These are phyloP conservation scores for Zygogramma bicolorata DNA, from an alignment of 2,888 invertebrate species.

Conservation along the genomic window DNA sequence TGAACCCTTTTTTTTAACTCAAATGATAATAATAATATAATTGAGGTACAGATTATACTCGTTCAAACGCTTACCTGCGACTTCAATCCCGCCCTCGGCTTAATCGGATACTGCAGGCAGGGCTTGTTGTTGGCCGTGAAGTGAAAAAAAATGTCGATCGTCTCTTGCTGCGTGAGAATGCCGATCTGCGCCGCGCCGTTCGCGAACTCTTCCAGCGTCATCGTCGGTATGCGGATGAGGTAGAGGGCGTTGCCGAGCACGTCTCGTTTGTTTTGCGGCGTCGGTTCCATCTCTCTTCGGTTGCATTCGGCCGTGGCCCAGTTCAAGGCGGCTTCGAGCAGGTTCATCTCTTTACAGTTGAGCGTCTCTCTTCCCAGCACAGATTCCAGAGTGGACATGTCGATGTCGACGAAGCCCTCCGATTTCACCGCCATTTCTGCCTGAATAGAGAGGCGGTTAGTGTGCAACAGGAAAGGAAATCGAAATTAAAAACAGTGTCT, in stretches of 20 bases:
- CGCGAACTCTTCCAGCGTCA: constrained; percentile 94
- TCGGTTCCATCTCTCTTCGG: constrained; percentile 84
- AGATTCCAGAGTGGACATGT: constrained; percentile 91
- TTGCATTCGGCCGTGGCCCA: constrained; percentile 95
- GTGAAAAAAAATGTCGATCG: constrained; percentile 94
- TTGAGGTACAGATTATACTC: no score
- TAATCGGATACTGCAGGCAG: constrained; percentile 82
- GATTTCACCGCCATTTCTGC: constrained; percentile 96
- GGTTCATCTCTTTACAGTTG: constrained; percentile 92
- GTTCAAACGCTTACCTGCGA: constrained; percentile 78
- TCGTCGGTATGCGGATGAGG: constrained; percentile 92
- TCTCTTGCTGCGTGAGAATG: constrained; percentile 91
- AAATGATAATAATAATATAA: neutral
- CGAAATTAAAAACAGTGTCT: no score
- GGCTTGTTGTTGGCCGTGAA: constrained; percentile 94
- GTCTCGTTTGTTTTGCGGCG: constrained; percentile 82
- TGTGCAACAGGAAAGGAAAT: no score
- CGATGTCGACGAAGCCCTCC: constrained; percentile 96
- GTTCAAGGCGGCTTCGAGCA: constrained; percentile 90
- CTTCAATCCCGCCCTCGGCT: constrained; percentile 87
- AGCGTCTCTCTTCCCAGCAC: constrained; percentile 93
- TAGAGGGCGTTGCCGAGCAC: constrained; percentile 85
- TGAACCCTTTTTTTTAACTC: no score
- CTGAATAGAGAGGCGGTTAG: constrained; percentile 65
- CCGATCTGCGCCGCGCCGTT: constrained; percentile 95